phyloP scores from a whole-genome alignment of 2,797 vertebrate genomes.

The Mormyrus proboscirostris region DNA sequence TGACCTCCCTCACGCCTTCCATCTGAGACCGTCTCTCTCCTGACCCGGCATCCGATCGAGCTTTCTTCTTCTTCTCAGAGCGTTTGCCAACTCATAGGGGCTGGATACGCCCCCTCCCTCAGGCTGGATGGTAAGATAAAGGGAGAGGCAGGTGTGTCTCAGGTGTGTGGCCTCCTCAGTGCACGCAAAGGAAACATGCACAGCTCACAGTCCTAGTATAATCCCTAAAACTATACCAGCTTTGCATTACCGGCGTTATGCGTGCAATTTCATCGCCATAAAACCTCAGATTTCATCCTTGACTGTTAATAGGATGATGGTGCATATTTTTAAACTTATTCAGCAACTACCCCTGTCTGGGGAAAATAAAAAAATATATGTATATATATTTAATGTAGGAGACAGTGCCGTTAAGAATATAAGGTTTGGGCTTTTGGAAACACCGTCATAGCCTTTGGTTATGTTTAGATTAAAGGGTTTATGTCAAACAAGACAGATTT shows the following conservation, averaged over 20 bases:
- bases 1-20: neutral
- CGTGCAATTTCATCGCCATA: neutral
- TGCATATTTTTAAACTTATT: neutral
- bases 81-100: neutral
- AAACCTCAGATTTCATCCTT: neutral
- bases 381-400: neutral
- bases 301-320: neutral
- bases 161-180: neutral
- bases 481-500: neutral
- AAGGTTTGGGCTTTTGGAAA: neutral
- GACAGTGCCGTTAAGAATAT: neutral
- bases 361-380: neutral
- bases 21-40: neutral
- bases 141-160: neutral
- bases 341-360: neutral
- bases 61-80: neutral
- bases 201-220: neutral
- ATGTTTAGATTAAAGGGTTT: conserved; percentile 6
- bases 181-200: neutral
- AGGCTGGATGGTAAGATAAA: neutral
- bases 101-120: neutral
- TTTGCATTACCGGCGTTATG: neutral
- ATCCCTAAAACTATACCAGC: neutral
- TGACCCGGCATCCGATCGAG: neutral
- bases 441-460: neutral